Percentiles rank a stretch among this genome's conserved stretches.
phyloP scores from a whole-genome alignment of 2,113 vertebrate genomes.

The Prionailurus bengalensis region DNA sequence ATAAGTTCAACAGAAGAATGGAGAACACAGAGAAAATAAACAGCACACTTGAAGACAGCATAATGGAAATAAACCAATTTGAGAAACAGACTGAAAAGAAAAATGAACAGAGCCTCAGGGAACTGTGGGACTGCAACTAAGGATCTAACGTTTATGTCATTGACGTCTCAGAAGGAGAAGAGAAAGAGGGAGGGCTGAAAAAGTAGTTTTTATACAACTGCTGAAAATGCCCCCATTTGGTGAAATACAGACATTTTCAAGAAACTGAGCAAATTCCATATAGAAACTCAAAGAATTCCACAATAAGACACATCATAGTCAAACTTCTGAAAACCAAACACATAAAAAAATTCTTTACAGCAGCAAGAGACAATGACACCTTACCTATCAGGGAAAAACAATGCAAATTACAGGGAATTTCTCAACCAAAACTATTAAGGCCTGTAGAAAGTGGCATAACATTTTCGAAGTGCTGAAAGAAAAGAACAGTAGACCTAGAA shows the following conservation, averaged over 20 bases:
- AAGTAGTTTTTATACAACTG: background rate
- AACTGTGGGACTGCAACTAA: background rate
- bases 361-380: background rate
- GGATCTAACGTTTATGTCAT: background rate
- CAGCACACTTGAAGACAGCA: background rate
- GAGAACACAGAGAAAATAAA: background rate
- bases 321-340: slow-evolving; percentile 44
- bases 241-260: background rate
- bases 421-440: background rate
- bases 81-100: background rate
- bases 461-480: slow-evolving; percentile 12
- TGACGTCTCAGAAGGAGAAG: background rate
- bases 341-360: background rate
- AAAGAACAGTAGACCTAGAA: background rate
- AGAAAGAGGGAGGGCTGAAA: background rate
- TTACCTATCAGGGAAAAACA: background rate
- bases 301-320: background rate
- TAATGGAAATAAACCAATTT: background rate
- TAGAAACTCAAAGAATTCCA: slow-evolving; percentile 42
- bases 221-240: background rate
- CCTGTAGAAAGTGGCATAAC: background rate
- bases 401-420: background rate
- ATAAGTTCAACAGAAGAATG: background rate
- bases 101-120: background rate
- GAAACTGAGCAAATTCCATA: background rate